Percentiles rank a stretch among this genome's conserved stretches.
Evolutionary conservation across 2,888 invertebrate species (phyloP).

Genomic region (Germaria angustata): DNA sequence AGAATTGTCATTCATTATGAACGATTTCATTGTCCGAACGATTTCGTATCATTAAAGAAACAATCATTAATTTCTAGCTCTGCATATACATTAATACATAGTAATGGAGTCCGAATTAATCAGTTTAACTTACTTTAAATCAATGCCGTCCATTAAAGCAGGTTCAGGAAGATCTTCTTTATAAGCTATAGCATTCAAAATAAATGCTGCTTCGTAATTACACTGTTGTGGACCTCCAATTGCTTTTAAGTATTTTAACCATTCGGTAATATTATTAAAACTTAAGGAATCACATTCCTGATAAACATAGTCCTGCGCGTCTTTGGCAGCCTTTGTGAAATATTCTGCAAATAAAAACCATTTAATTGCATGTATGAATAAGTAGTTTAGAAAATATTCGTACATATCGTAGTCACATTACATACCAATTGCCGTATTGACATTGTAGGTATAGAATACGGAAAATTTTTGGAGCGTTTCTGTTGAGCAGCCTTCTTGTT

Average conservation of each 20-base stretch:
- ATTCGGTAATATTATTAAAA: conserved; percentile 72
- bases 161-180: conserved; percentile 62
- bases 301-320: conserved; percentile 70
- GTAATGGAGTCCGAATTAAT: too few relatives aligned
- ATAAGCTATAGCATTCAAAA: conserved; percentile 70
- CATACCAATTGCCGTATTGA: not conserved
- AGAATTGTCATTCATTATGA: too few relatives aligned
- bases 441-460: not conserved
- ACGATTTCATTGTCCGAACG: too few relatives aligned
- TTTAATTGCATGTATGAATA: not conserved
- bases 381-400: not conserved
- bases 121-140: conserved; percentile 62
- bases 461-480: not conserved
- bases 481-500: not conserved
- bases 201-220: conserved; percentile 73
- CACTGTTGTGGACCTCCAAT: conserved; percentile 68
- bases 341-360: conserved; percentile 69
- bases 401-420: not conserved
- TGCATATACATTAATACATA: too few relatives aligned
- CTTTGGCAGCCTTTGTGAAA: conserved; percentile 67
- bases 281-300: conserved; percentile 73
- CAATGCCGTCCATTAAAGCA: conserved; percentile 42
- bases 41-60: too few relatives aligned
- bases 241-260: conserved; percentile 72
- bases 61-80: too few relatives aligned